These are phyloP conservation scores for Rhogogaster chlorosoma DNA, from an alignment of 2,888 invertebrate genomes.

Conservation along the genomic window DNA sequence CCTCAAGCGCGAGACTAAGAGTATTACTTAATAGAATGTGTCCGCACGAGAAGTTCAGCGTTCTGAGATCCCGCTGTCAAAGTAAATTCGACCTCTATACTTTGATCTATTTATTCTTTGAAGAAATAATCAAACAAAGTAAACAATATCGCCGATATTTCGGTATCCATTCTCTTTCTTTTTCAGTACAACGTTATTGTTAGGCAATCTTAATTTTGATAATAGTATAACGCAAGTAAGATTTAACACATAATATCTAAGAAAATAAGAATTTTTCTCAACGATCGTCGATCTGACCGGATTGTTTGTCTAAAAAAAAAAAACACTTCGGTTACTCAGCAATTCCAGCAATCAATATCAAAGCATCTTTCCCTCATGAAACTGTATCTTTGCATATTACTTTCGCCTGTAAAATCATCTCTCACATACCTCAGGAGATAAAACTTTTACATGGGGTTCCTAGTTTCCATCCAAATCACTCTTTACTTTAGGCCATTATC, in stretches of 20 bases:
- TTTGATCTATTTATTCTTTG: background rate
- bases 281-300: background rate
- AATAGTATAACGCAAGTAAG: background rate
- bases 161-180: no score
- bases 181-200: background rate
- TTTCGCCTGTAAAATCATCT: constrained; percentile 5
- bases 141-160: background rate
- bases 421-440: background rate
- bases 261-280: background rate
- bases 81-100: constrained; percentile 12
- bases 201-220: background rate
- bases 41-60: background rate
- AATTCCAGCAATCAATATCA: background rate
- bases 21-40: background rate
- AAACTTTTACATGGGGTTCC: background rate
- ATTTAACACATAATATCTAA: no score
- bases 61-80: constrained; percentile 18
- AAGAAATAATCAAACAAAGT: background rate
- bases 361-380: background rate
- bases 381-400: background rate
- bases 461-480: background rate
- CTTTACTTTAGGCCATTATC: background rate
- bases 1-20: background rate
- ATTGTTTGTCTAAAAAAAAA: background rate
- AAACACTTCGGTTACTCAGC: background rate